These are phyloP conservation scores for Melitaea cinxia DNA, from an alignment of 1,140 invertebrate genomes.

Conservation along the genomic window DNA sequence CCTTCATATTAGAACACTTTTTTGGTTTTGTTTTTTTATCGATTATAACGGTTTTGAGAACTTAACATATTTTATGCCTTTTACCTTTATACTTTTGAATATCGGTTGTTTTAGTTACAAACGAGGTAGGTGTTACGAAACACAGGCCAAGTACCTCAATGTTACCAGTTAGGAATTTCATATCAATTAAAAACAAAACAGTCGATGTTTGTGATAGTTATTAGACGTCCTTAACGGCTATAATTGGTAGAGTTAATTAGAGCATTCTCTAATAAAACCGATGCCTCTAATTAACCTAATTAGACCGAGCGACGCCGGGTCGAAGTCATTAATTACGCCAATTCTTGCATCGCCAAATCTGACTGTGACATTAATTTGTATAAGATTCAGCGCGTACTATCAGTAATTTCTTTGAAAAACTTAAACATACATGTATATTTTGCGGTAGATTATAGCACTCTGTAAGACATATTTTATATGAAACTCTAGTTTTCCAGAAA, in stretches of 20 bases:
- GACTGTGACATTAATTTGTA: constrained; percentile 44
- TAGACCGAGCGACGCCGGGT: constrained; percentile 61
- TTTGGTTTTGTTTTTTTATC: too few relatives aligned
- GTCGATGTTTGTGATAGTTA: constrained; percentile 26
- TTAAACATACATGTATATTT: too few relatives aligned
- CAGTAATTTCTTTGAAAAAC: too few relatives aligned
- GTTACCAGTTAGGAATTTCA: not conserved
- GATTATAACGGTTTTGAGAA: too few relatives aligned
- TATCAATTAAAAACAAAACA: constrained; percentile 24
- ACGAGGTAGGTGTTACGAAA: not conserved
- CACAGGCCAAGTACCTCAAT: not conserved
- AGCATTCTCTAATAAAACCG: constrained; percentile 67
- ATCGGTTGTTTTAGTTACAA: not conserved
- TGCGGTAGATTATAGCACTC: too few relatives aligned
- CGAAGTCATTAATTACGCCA: constrained; percentile 62
- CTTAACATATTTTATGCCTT: too few relatives aligned
- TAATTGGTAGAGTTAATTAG: constrained; percentile 60
- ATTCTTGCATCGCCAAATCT: constrained; percentile 64
- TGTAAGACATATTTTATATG: too few relatives aligned
- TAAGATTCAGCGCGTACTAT: too few relatives aligned
- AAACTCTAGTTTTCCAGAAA: too few relatives aligned
- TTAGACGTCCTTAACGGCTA: constrained; percentile 31
- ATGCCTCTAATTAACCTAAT: constrained; percentile 73
- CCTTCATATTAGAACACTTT: too few relatives aligned
- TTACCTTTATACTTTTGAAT: too few relatives aligned